Base-by-base conservation (phyloP, 2,113 vertebrate genomes). In the Sorex araneus region DNA sequence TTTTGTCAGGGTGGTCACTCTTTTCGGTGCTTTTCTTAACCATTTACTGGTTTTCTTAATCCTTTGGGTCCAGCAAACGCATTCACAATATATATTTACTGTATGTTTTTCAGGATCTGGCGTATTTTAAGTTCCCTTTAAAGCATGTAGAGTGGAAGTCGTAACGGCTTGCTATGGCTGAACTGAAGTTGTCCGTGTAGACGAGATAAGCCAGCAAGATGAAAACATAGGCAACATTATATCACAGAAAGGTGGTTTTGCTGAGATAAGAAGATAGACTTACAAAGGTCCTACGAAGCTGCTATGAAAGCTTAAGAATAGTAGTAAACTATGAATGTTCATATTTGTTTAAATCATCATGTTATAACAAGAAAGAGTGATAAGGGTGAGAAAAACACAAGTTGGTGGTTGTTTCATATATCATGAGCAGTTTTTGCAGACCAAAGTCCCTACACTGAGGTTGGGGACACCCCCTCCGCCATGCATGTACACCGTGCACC, bases 1-100 rank as follows among this genome's bases (percentile, higher is more conserved):
- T 71, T 69, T 82, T 50, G n/a, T 74, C 79, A 96, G n/a, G 10
- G 34, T 63, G 82, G 71, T 3, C 13, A 57, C 71, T 76, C 60
- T 74, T 11, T 3, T 15, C 71, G 23, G 25, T 74, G 36, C 36
- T 73, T 73, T 43, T 7, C 71, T 74, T 19, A 50, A 32, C 2
- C 18, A 74, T 43, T 69, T 21, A 75, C 21, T 18, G 50, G 6
- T 75, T 70, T 30, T 30, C 75, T 69, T 34, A 78, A 82, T 9
- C 3, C 18, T 40, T 71, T 2, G 30, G 70, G 32, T 9, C 40
- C 43, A 90, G 16, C 47, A 13, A 43, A 28, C 32, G 2, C 15
- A 67, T 76, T 83, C 71, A 85, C 4, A 25, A 84, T 45, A 63
- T 6, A 28, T 27, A 71, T 30, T n/a, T 92, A 13, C 50, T 70